Evolutionary conservation across 2,113 vertebrate species (phyloP).

Genomic region (Protobothrops flavoviridis): DNA sequence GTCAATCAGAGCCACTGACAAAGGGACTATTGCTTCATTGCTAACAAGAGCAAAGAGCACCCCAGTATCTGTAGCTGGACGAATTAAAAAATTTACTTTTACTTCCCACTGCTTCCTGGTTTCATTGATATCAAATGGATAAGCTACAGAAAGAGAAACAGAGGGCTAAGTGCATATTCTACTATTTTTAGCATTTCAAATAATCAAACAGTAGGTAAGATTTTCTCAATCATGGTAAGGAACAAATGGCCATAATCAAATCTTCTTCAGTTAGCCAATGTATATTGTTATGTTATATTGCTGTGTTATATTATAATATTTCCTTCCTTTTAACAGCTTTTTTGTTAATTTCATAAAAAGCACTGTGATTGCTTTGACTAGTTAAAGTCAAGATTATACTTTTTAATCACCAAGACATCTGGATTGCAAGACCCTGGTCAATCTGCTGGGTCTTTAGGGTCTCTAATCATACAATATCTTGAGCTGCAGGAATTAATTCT

Average conservation of each 20-base stretch:
- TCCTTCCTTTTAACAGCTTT: background rate
- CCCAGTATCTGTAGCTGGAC: slow-evolving; percentile 83
- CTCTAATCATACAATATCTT: background rate
- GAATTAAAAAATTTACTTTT: slow-evolving; percentile 76
- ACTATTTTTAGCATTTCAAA: background rate
- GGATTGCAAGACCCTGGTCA: background rate
- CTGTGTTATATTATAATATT: background rate
- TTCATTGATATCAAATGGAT: slow-evolving; percentile 55
- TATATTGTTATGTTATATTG: background rate
- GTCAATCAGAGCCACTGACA: slow-evolving; percentile 86
- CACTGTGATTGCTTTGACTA: slow-evolving; percentile 16
- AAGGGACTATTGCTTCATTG: slow-evolving; percentile 74
- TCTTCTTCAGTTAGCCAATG: background rate
- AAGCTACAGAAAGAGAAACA: slow-evolving; percentile 48
- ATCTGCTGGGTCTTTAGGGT: background rate
- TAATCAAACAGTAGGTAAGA: background rate
- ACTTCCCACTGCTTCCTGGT: slow-evolving; percentile 75
- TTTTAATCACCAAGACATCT: slow-evolving; percentile 12
- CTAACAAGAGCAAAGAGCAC: slow-evolving; percentile 86
- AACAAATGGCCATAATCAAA: background rate
- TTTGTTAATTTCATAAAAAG: slow-evolving; percentile 3
- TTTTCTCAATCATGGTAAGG: background rate
- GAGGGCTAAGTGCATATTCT: background rate
- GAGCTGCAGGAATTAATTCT: background rate
- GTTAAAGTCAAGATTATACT: background rate